Percentiles rank a stretch among this genome's conserved stretches.
Evolutionary conservation across 2,797 vertebrate genomes (phyloP).

Genomic region (Spizella passerina): DNA sequence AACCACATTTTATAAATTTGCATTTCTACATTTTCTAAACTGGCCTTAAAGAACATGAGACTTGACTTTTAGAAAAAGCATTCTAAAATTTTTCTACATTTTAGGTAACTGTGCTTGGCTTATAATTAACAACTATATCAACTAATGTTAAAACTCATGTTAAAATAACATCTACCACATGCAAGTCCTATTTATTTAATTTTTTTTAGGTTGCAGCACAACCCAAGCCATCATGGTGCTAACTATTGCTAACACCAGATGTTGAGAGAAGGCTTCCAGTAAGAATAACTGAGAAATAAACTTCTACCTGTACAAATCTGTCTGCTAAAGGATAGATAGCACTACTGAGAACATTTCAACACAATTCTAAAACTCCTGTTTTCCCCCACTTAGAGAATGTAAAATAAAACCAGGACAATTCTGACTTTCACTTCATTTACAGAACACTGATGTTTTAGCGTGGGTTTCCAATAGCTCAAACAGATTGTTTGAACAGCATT

Average conservation of each 20-base stretch:
- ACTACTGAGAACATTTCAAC: neutral
- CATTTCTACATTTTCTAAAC: neutral
- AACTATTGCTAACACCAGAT: neutral
- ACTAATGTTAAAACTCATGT: neutral
- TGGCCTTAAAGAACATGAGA: neutral
- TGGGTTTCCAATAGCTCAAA: neutral
- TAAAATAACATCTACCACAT: neutral
- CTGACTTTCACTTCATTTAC: neutral
- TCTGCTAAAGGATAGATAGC: neutral
- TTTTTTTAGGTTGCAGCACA: neutral
- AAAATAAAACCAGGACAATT: neutral
- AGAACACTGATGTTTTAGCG: neutral
- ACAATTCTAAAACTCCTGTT: neutral
- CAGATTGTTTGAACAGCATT: neutral
- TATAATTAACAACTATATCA: neutral
- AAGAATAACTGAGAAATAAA: constrained; percentile 1
- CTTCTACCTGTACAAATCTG: neutral
- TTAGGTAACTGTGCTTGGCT: neutral
- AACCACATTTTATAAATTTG: neutral
- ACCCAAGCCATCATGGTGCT: neutral
- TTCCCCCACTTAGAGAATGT: neutral
- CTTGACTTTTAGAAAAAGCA: neutral
- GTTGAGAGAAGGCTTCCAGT: neutral
- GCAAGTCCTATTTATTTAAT: neutral
- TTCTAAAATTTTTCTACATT: neutral